These are phyloP conservation scores for Achlya flavicornis DNA, from an alignment of 2,888 invertebrate genomes.

Conservation along the genomic window DNA sequence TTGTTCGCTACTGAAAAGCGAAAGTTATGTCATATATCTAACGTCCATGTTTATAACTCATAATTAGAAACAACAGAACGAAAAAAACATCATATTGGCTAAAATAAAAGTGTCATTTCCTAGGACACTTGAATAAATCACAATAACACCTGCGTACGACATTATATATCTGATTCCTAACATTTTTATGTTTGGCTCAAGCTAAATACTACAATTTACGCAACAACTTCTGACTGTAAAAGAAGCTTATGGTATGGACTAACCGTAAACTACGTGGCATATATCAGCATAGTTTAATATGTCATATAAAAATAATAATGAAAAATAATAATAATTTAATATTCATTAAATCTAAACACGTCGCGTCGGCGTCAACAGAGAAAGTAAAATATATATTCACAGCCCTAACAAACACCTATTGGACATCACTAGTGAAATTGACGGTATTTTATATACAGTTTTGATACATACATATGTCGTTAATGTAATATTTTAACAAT, in stretches of 20 bases:
- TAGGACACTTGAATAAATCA: neutral
- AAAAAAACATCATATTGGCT: too few relatives aligned
- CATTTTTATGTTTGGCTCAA: neutral
- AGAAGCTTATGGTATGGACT: conserved; percentile 35
- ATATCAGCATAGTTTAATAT: conserved; percentile 21
- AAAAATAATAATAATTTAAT: conserved; percentile 64
- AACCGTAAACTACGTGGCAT: conserved; percentile 35
- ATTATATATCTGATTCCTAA: neutral
- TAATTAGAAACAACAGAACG: too few relatives aligned
- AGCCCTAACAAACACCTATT: conserved; percentile 69
- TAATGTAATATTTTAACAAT: neutral
- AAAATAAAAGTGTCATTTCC: too few relatives aligned
- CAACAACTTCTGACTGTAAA: neutral
- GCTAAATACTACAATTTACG: neutral
- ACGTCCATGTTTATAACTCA: too few relatives aligned
- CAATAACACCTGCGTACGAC: neutral
- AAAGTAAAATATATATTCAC: conserved; percentile 68
- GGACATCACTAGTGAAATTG: conserved; percentile 45
- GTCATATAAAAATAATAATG: conserved; percentile 41
- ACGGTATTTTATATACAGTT: conserved; percentile 47
- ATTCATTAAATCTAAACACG: conserved; percentile 48
- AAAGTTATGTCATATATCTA: too few relatives aligned
- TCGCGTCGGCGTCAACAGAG: conserved; percentile 53
- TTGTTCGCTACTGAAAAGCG: too few relatives aligned
- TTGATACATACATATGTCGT: neutral